Conservation (phyloP, 1,140 invertebrate species). For the fruit fly (Drosophila melanogaster) region DNA sequence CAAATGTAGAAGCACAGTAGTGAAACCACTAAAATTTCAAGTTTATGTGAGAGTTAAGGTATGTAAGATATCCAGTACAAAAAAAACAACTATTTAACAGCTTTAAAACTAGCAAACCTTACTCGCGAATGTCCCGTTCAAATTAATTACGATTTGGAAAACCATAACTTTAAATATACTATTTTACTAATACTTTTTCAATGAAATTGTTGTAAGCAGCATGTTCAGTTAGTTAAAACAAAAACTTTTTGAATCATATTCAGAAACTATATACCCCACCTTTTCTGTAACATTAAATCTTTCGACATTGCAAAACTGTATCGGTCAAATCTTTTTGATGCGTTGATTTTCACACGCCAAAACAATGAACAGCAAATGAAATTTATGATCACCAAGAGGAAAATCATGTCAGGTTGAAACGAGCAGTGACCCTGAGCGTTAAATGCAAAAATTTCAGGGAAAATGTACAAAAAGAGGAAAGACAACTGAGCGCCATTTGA, state of each 20-base stretch:
- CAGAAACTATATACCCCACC: background rate
- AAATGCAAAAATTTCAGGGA: slow-evolving; percentile 30
- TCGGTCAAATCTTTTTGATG: slow-evolving; percentile 28
- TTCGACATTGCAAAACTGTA: background rate
- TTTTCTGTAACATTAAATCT: background rate
- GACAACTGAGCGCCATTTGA: slow-evolving; percentile 2
- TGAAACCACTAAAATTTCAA: slow-evolving; percentile 1
- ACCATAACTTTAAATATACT: too few species aligned
- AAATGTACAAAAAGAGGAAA: slow-evolving; percentile 23
- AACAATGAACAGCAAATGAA: slow-evolving; percentile 46
- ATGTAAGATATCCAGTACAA: background rate
- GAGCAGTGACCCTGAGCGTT: slow-evolving; percentile 37
- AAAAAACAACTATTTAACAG: background rate
- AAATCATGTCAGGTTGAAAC: slow-evolving; percentile 41
- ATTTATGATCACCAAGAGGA: slow-evolving; percentile 42
- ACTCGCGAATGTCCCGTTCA: too few species aligned
- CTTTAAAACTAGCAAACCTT: background rate
- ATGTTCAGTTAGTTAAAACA: too few species aligned
- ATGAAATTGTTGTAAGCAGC: too few species aligned
- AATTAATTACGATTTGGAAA: too few species aligned
- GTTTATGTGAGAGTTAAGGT: background rate
- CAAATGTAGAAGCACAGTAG: slow-evolving; percentile 17
- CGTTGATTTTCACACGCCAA: slow-evolving; percentile 53
- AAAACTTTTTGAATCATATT: background rate
- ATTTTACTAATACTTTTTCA: too few species aligned